A percentile compares a stretch with the other conserved stretches of the same genome.
phyloP scores from a whole-genome alignment of 2,888 invertebrate genomes.

The Polydrusus pterygomalis region DNA sequence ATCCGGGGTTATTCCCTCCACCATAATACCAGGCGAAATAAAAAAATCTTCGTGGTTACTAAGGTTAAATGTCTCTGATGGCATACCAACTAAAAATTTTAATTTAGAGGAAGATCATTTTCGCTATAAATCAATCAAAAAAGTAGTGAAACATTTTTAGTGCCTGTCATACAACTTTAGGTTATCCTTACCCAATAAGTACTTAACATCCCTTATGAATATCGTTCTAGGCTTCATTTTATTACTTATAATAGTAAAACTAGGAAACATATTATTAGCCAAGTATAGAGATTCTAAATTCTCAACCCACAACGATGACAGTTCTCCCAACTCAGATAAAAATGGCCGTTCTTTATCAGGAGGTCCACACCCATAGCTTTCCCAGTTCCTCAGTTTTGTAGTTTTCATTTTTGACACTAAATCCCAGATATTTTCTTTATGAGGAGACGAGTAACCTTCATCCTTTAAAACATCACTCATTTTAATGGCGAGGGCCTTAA shows the following conservation, averaged over 20 bases:
- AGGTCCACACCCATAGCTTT: conserved; percentile 65
- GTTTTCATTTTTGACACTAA: conserved; percentile 61
- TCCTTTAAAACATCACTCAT: conserved; percentile 54
- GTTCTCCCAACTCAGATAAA: conserved; percentile 66
- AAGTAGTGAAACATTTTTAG: too few relatives aligned
- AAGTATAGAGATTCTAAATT: conserved; percentile 65
- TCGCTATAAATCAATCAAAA: too few relatives aligned
- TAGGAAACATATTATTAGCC: conserved; percentile 58
- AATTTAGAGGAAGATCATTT: background rate
- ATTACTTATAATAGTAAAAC: conserved; percentile 56
- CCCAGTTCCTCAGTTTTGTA: conserved; percentile 66
- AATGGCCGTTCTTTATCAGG: conserved; percentile 68
- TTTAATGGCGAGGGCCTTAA: background rate
- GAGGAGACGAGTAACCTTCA: conserved; percentile 61
- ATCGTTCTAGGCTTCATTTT: conserved; percentile 60
- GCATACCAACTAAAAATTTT: conserved; percentile 67
- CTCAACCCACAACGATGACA: conserved; percentile 65
- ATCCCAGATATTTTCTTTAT: conserved; percentile 66
- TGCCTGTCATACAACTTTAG: too few relatives aligned
- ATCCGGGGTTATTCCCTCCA: conserved; percentile 65
- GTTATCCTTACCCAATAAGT: conserved; percentile 61
- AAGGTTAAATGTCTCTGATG: conserved; percentile 66
- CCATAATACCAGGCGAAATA: conserved; percentile 62
- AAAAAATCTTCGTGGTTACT: conserved; percentile 63
- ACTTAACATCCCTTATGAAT: conserved; percentile 67